Evolutionary conservation across 2,797 vertebrate genomes (phyloP).

Genomic region (Malacoraja senta): DNA sequence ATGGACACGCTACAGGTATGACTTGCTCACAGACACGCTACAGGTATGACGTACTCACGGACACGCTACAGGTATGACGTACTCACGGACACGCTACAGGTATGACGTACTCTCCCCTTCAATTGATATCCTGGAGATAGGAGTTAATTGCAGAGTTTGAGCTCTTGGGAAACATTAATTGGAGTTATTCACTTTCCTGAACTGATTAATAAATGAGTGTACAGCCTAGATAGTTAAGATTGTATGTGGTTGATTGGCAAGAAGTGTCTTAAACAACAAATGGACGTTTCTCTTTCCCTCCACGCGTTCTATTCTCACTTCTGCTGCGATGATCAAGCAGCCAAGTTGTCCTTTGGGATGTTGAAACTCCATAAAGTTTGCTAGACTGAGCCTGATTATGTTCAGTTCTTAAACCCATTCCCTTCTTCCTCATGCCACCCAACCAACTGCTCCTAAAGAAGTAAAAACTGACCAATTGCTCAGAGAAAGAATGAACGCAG

Average conservation of each 20-base stretch:
- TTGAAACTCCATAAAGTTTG: too few species aligned
- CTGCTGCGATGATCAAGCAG: background rate
- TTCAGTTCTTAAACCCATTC: background rate
- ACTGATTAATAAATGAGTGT: constrained; percentile 1
- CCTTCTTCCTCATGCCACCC: background rate
- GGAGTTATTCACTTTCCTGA: constrained; percentile 19
- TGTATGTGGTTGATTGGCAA: background rate
- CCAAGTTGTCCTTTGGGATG: background rate
- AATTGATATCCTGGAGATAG: constrained; percentile 10
- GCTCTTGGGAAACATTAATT: constrained; percentile 24
- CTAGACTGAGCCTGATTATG: background rate
- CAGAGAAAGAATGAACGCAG: background rate
- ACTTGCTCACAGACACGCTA: too few species aligned
- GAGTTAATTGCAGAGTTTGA: constrained; percentile 5
- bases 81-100: too few species aligned
- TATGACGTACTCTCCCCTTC: background rate
- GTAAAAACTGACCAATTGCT: background rate
- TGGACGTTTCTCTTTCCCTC: background rate
- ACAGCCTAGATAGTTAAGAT: background rate
- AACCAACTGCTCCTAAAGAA: background rate
- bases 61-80: too few species aligned
- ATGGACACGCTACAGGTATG: too few species aligned
- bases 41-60: too few species aligned
- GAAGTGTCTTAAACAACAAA: background rate
- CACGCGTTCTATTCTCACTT: background rate